Percentiles rank a stretch among this genome's conserved stretches.
Evolutionary conservation across 2,797 vertebrate genomes (phyloP).

Genomic region (Lepilemur ruficaudatus): DNA sequence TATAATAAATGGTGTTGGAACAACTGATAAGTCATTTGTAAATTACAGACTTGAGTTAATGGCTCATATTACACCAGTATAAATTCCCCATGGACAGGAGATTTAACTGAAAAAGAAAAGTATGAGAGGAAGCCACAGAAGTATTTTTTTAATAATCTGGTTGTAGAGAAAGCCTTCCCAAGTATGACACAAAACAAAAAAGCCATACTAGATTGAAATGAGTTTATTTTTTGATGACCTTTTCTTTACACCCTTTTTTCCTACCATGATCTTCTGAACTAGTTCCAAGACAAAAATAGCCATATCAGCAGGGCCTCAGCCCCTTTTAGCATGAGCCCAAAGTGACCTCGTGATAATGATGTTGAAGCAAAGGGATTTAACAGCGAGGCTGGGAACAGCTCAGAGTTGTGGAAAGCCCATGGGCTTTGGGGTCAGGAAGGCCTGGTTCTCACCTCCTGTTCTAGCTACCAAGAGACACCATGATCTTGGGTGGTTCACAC

Average conservation of each 20-base stretch:
- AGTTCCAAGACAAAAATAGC: conserved; percentile 19
- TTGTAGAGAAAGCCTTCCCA: neutral
- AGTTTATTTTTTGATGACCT: conserved; percentile 27
- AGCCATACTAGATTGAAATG: neutral
- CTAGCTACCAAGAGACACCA: neutral
- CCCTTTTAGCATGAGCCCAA: neutral
- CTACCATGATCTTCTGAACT: conserved; percentile 1
- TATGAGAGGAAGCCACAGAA: neutral
- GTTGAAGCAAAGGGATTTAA: neutral
- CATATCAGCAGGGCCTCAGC: neutral
- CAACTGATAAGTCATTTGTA: neutral
- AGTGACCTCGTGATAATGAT: neutral
- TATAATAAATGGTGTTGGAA: neutral
- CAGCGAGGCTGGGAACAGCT: neutral
- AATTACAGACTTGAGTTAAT: neutral
- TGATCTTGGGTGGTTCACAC: neutral
- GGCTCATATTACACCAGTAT: neutral
- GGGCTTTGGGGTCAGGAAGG: conserved; percentile 18
- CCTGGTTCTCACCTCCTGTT: neutral
- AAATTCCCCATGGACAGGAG: neutral
- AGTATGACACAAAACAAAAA: neutral
- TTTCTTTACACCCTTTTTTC: neutral
- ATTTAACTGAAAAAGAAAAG: neutral
- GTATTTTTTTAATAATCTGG: neutral
- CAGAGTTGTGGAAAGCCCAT: neutral